Base-by-base conservation (phyloP, 2,797 vertebrate genomes). In the Sebastes elongatus region DNA sequence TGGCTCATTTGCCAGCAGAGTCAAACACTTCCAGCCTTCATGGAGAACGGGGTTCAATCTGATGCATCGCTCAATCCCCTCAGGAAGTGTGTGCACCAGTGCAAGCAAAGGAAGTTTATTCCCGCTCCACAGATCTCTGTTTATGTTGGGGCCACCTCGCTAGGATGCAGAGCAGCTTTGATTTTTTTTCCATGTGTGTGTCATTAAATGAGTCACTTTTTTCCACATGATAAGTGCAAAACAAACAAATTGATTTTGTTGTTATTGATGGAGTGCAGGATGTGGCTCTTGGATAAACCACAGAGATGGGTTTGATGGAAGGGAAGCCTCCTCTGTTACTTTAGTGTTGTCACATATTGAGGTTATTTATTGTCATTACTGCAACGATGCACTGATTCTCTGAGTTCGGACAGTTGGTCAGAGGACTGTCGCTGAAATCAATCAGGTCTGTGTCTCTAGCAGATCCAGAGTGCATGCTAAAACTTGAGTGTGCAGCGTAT, bases 51-150 rank as follows among this genome's bases (percentile, higher is more conserved):
- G 65, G 79, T 86, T 81, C 80, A 85, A 82, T 76, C 80, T 80
- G 84, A 85, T 81, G 85, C 82, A 85, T 81, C 20, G 6, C 72
- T 85, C 80, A 84, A 86, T 88, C 88, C 92, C 88, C 87, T 84
- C 87, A 94, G 94, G 93, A 94, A 94, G 89, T 86, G 88, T 92
- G 88, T 83, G 92, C 91, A 92, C 78, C 85, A 86, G 86, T 90
- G 91, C 90, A 87, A 86, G 85, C 87, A 90, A 74, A 92, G 93
- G 92, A 95, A 93, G 91, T 94, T 92, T 91, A 94, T 77, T 82
- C 89, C 84, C 76, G 92, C 82, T 89, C 80, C 90, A 86, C 82
- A 89, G 87, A 91, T 91, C 80, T 42, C 79, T 95, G 93, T 95
- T 96, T 95, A 89, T 86, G 88, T 88, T 93, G 93, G 90, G 90